Conservation (phyloP, 2,888 invertebrate species). For the Agrotis exclamationis region DNA sequence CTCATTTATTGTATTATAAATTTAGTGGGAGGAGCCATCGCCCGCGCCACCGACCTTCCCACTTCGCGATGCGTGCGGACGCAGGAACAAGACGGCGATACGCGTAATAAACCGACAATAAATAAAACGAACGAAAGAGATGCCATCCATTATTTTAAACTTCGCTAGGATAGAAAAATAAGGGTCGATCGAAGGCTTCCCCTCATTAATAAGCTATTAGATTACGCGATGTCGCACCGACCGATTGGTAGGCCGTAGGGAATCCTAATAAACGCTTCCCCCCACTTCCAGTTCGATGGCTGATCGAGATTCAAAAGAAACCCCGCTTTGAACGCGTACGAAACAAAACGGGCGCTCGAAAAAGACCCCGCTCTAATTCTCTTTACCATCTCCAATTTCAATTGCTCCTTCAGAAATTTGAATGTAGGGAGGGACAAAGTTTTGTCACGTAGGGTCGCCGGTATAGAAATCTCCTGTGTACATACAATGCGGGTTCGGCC, state of each 20-base stretch:
- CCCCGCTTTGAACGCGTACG: slow-evolving; percentile 87
- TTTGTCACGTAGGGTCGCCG: slow-evolving; percentile 90
- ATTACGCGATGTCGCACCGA: slow-evolving; percentile 88
- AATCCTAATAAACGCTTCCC: slow-evolving; percentile 89
- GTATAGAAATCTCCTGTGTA: slow-evolving; percentile 84
- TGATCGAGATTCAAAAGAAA: slow-evolving; percentile 91
- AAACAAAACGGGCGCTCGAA: slow-evolving; percentile 89
- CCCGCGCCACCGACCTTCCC: slow-evolving; percentile 83
- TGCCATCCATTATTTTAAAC: slow-evolving; percentile 84
- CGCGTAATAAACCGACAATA: slow-evolving; percentile 73
- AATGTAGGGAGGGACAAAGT: slow-evolving; percentile 91
- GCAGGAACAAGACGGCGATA: slow-evolving; percentile 87
- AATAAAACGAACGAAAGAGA: slow-evolving; percentile 80
- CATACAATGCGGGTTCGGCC: slow-evolving; percentile 88
- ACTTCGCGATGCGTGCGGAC: slow-evolving; percentile 76
- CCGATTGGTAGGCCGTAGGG: slow-evolving; percentile 90
- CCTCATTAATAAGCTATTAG: slow-evolving; percentile 91
- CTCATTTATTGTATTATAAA: slow-evolving; percentile 90
- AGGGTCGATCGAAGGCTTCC: slow-evolving; percentile 87
- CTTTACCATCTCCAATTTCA: slow-evolving; percentile 91
- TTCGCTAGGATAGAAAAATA: slow-evolving; percentile 89
- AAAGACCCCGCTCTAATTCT: slow-evolving; percentile 91
- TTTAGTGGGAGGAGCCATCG: slow-evolving; percentile 89
- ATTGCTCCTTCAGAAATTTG: slow-evolving; percentile 91
- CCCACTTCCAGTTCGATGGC: slow-evolving; percentile 90